phyloP scores from a whole-genome alignment of 2,797 vertebrate species.

The Lepilemur septentrionalis region DNA sequence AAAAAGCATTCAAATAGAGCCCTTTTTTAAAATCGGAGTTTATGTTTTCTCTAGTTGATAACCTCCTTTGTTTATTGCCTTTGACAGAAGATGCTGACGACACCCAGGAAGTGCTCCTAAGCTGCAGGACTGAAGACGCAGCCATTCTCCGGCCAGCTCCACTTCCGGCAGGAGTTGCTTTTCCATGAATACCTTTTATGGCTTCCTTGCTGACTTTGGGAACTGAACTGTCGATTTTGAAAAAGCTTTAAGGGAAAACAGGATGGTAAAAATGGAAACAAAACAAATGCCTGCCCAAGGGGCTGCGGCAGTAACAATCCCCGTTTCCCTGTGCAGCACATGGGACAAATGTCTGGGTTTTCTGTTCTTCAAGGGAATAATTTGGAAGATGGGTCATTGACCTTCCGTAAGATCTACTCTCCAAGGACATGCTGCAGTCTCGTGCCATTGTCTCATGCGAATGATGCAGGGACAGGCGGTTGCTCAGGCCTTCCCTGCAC shows the following conservation, averaged over 20 bases:
- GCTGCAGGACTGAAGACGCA: not conserved
- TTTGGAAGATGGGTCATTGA: constrained; percentile 69
- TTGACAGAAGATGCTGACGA: not conserved
- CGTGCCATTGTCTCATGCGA: not conserved
- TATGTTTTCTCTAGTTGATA: not conserved
- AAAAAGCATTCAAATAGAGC: not conserved
- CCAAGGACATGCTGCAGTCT: not conserved
- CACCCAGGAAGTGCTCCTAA: rapidly evolving
- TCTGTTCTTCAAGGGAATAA: constrained; percentile 25
- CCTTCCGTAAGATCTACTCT: constrained; percentile 54
- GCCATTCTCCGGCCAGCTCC: rapidly evolving
- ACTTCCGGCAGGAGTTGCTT: not conserved
- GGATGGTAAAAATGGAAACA: constrained; percentile 68
- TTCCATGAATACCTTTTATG: not conserved
- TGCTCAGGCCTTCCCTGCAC: constrained; percentile 24
- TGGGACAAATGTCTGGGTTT: not conserved
- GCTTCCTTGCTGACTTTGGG: not conserved
- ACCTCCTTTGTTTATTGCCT: not conserved
- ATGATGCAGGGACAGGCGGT: not conserved
- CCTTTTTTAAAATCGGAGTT: not conserved
- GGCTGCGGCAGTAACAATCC: not conserved
- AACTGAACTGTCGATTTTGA: not conserved
- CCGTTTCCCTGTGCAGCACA: constrained; percentile 21
- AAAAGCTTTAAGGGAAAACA: not conserved
- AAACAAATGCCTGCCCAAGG: constrained; percentile 66